A percentile compares a stretch with the other conserved stretches of the same genome.
These are phyloP conservation scores for Carassius gibelio DNA, from an alignment of 2,113 vertebrate genomes.

Conservation along the genomic window DNA sequence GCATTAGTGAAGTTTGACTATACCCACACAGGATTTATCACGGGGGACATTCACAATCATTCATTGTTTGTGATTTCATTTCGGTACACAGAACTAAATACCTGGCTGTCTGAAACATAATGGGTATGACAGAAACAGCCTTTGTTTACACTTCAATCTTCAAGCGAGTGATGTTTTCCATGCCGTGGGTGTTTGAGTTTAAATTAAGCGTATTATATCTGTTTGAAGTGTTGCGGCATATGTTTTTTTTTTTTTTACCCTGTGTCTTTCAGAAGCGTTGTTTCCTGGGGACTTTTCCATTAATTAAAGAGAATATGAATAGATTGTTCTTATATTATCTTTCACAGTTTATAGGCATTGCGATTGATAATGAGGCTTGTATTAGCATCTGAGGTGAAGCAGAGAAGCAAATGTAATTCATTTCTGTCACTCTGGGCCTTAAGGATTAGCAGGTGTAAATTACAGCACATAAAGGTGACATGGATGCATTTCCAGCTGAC, in stretches of 20 bases:
- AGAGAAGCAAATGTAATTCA: conserved; percentile 55
- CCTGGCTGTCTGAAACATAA: neutral
- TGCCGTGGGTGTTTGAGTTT: neutral
- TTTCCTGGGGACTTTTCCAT: conserved; percentile 29
- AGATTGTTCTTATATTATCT: conserved; percentile 59
- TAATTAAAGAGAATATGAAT: conserved; percentile 45
- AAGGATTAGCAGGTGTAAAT: conserved; percentile 65
- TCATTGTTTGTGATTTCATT: neutral
- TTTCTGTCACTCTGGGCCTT: conserved; percentile 55
- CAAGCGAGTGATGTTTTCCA: neutral
- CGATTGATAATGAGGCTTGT: conserved; percentile 63
- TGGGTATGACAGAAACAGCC: neutral
- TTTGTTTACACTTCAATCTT: neutral
- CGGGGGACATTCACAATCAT: neutral
- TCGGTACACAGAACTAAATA: neutral
- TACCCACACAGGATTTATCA: neutral
- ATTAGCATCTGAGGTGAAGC: conserved; percentile 60
- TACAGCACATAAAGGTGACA: conserved; percentile 61
- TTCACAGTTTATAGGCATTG: conserved; percentile 70
- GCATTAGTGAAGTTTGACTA: neutral
- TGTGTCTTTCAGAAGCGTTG: conserved; percentile 24
- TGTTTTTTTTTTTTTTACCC: neutral
- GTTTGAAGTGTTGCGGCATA: neutral
- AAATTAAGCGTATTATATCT: conserved; percentile 12
- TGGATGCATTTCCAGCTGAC: conserved; percentile 52